phyloP scores from a whole-genome alignment of 53 echinoderm and acorn worm genomes.

The Stichopus horrens region DNA sequence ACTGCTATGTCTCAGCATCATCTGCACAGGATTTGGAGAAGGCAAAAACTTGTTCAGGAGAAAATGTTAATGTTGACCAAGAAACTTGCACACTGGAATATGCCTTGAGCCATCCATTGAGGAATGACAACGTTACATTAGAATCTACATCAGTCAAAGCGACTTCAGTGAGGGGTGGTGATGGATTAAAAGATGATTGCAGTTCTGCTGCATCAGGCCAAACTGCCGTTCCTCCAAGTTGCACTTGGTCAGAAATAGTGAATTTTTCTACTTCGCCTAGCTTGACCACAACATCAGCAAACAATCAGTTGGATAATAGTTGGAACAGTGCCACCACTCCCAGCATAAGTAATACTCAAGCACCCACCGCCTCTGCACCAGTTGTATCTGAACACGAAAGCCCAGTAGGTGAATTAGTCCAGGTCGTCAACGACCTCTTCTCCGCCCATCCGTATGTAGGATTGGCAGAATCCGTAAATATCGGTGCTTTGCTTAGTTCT shows the following conservation, averaged over 20 bases:
- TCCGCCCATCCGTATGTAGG: slow-evolving; percentile 11
- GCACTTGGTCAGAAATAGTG: neutral
- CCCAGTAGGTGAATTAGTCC: slow-evolving; percentile 13
- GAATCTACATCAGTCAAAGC: neutral
- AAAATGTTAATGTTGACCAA: neutral
- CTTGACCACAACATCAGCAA: neutral
- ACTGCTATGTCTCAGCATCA: neutral
- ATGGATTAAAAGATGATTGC: neutral
- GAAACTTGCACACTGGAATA: neutral
- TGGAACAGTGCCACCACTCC: neutral
- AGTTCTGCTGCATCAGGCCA: neutral
- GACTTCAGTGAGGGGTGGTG: neutral
- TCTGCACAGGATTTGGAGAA: neutral
- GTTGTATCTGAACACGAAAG: neutral
- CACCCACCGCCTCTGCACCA: neutral
- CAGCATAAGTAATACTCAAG: neutral
- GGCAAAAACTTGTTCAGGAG: neutral
- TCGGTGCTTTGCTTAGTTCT: neutral
- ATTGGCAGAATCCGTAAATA: neutral
- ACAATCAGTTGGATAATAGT: neutral
- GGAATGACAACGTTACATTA: neutral
- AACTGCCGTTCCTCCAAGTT: neutral
- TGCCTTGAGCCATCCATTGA: neutral
- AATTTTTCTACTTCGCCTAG: neutral
- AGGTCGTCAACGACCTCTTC: slow-evolving; percentile 8